Evolutionary conservation across 2,797 vertebrate species (phyloP).

Genomic region (Potorous gilbertii): DNA sequence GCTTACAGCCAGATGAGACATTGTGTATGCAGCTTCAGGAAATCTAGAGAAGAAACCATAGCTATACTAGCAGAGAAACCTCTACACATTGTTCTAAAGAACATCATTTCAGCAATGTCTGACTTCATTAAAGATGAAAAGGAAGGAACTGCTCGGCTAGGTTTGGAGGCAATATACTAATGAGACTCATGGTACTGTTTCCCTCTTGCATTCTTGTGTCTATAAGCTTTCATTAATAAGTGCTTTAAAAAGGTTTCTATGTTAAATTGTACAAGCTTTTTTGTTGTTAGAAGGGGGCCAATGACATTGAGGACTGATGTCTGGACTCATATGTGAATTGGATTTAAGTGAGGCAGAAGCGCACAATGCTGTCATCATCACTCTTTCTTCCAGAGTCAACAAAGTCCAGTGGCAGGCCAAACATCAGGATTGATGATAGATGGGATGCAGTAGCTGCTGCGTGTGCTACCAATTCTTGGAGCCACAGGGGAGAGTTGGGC

Average conservation of each 20-base stretch:
- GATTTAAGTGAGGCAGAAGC: not conserved
- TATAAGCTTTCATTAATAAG: not conserved
- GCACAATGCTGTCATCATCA: not conserved
- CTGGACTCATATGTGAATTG: not conserved
- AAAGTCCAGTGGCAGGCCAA: not conserved
- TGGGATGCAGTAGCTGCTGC: too few species aligned
- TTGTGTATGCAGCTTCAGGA: not conserved
- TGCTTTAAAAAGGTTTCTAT: not conserved
- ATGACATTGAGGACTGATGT: not conserved
- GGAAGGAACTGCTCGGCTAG: not conserved
- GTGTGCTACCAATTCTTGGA: not conserved
- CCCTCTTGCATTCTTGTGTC: conserved; percentile 9
- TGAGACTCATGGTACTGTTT: not conserved
- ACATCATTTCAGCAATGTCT: not conserved
- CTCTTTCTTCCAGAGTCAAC: not conserved
- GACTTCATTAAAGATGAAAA: conserved; percentile 11
- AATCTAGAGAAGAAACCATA: not conserved
- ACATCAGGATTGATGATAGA: not conserved
- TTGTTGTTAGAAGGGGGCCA: not conserved
- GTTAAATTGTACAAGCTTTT: not conserved
- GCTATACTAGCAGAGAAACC: not conserved
- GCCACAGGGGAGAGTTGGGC: not conserved
- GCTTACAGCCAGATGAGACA: conserved; percentile 6
- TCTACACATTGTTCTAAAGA: not conserved
- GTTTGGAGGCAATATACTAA: not conserved